Evolutionary conservation across 2,888 invertebrate species (phyloP).

Genomic region (Gastracanthus pulcherrimus): DNA sequence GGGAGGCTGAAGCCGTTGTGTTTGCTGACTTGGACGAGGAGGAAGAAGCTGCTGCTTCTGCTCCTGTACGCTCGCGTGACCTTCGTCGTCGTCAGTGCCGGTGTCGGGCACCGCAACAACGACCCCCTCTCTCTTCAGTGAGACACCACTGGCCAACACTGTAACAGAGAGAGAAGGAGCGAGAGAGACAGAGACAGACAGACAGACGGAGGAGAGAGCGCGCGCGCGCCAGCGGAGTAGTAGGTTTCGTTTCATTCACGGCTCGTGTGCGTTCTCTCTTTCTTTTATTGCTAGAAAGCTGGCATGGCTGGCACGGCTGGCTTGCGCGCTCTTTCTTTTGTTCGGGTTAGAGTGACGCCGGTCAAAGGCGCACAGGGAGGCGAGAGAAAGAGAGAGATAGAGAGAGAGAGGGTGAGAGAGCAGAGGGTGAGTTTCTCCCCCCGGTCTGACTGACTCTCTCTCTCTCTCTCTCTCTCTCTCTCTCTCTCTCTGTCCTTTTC

Average conservation of each 20-base stretch:
- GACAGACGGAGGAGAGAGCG: neutral
- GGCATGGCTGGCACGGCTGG: slow-evolving; percentile 1
- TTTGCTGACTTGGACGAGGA: slow-evolving; percentile 13
- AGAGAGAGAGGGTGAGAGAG: slow-evolving; percentile 12
- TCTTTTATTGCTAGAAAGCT: too few relatives aligned
- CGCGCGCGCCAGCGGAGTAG: slow-evolving; percentile 45
- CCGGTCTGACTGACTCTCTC: slow-evolving; percentile 1
- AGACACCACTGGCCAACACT: slow-evolving; percentile 74
- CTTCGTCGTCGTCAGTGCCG: slow-evolving; percentile 61
- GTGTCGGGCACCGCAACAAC: slow-evolving; percentile 5
- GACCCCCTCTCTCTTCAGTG: slow-evolving; percentile 73
- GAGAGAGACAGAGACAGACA: slow-evolving; percentile 65
- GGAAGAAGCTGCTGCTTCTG: slow-evolving; percentile 68
- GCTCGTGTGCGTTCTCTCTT: too few relatives aligned
- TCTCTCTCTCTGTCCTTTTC: slow-evolving; percentile 18
- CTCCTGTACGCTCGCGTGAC: slow-evolving; percentile 64
- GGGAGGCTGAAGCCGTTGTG: too few relatives aligned
- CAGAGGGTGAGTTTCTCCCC: slow-evolving; percentile 45
- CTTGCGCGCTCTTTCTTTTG: slow-evolving; percentile 4
- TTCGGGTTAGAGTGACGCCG: neutral
- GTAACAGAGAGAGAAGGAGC: slow-evolving; percentile 71
- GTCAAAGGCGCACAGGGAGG: neutral
- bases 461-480: slow-evolving; percentile 10
- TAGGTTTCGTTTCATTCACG: slow-evolving; percentile 2
- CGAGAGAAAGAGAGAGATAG: slow-evolving; percentile 1